Conservation (phyloP, 2,797 vertebrate species). For the Rachycentron canadum region DNA sequence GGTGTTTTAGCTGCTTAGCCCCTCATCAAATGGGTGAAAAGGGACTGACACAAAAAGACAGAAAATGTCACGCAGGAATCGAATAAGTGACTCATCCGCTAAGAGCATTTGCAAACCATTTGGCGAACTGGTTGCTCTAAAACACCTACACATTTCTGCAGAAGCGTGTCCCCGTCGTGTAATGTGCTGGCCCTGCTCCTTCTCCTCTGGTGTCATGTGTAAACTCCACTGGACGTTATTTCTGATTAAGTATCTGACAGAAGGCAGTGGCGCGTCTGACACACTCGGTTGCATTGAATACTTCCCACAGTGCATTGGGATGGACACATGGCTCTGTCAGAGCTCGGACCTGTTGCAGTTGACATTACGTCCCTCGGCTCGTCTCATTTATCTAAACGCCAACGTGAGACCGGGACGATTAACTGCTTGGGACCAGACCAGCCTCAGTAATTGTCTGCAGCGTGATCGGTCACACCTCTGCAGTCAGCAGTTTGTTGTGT, state of each 20-base stretch:
- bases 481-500: constrained; percentile 31
- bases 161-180: neutral
- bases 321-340: neutral
- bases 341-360: neutral
- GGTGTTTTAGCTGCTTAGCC: too few species aligned
- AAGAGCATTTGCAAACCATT: too few species aligned
- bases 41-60: too few species aligned
- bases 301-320: neutral
- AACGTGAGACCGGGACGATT: constrained; percentile 3
- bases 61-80: too few species aligned
- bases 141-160: neutral
- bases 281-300: neutral
- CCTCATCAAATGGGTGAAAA: too few species aligned
- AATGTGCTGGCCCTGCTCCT: neutral
- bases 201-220: neutral
- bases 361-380: constrained; percentile 7
- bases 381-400: constrained; percentile 26
- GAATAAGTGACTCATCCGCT: too few species aligned
- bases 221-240: neutral
- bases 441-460: constrained; percentile 24
- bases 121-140: too few species aligned
- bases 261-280: too few species aligned
- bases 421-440: constrained; percentile 19
- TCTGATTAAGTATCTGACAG: neutral
- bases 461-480: constrained; percentile 50